These are phyloP conservation scores for Athalia cordata DNA, from an alignment of 2,888 invertebrate species.

Conservation along the genomic window DNA sequence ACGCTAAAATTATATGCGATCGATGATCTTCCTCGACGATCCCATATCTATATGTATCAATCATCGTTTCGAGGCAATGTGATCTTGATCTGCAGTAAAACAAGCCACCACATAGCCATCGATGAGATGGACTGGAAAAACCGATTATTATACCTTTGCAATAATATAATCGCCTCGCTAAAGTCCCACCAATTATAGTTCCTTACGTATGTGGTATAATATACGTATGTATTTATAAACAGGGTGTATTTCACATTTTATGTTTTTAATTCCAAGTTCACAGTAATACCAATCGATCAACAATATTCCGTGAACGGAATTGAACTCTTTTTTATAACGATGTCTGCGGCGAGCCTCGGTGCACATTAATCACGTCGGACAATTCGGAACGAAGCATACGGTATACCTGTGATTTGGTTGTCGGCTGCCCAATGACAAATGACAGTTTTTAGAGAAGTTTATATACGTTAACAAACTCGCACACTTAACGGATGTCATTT, in stretches of 20 bases:
- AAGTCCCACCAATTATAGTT: no score
- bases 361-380: slow-evolving; percentile 30
- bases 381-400: slow-evolving; percentile 14
- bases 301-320: slow-evolving; percentile 10
- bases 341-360: background rate
- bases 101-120: slow-evolving; percentile 52
- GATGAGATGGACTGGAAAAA: slow-evolving; percentile 52
- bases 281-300: slow-evolving; percentile 8
- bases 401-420: slow-evolving; percentile 37
- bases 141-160: slow-evolving; percentile 6
- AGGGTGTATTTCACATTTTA: no score
- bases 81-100: slow-evolving; percentile 56
- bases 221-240: no score
- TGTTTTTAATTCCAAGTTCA: slow-evolving; percentile 26
- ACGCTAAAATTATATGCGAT: background rate
- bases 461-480: background rate
- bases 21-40: slow-evolving; percentile 11
- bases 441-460: slow-evolving; percentile 12
- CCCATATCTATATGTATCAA: background rate
- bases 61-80: slow-evolving; percentile 49
- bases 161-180: no score
- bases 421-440: slow-evolving; percentile 28
- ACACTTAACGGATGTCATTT: background rate
- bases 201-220: no score
- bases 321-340: slow-evolving; percentile 21